Evolutionary conservation across 2,888 invertebrate species (phyloP), one percentile per base, ranked within the genome.

Genomic region (Cyaniris semiargus): DNA sequence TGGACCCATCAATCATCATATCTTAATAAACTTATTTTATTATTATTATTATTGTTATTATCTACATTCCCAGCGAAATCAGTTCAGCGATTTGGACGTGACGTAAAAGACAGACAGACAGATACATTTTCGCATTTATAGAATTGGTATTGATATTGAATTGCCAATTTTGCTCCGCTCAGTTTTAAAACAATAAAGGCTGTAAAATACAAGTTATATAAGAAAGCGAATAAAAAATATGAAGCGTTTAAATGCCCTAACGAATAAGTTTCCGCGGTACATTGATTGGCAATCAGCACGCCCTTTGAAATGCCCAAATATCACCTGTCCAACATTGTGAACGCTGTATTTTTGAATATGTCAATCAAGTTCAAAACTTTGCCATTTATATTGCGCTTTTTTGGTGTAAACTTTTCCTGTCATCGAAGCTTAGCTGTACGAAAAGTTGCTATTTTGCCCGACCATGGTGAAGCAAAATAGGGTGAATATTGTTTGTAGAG

Each of bases 331-430:
- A 66, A 66, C 27, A 27, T 6, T 31, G 66, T 66, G 27, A 27
- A 66, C 15, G 66, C 27, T 31, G 7, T 66, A 66, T 27, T 66
- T 66, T 4, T 21, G 23, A 66, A 66, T 66, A 15, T 66, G 27
- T 66, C 60, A 66, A 66, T 66, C 60, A 66, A 66, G 60, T 27
- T 66, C 60, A 27, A 66, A 66, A 66, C 60, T 23, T 27, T 66
- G 60, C 15, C 23, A 27, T 8, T 21, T 8, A 10, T 10, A 21
- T 21, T 21, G n/a, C 18, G 58, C 21, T 7, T 58, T 21, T 21
- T 21, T 2, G 8, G 10, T 58, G 58, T 21, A 21, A 58, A 21
- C 58, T 58, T 58, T 58, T 56, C 53, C 53, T 56, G n/a, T 5
- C 53, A 56, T 10, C n/a, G 53, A 5, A 53, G 8, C 38, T 38